These are phyloP conservation scores for Sinodicranocentrus sp. DNA, from an alignment of 2,888 invertebrate species.

Conservation along the genomic window DNA sequence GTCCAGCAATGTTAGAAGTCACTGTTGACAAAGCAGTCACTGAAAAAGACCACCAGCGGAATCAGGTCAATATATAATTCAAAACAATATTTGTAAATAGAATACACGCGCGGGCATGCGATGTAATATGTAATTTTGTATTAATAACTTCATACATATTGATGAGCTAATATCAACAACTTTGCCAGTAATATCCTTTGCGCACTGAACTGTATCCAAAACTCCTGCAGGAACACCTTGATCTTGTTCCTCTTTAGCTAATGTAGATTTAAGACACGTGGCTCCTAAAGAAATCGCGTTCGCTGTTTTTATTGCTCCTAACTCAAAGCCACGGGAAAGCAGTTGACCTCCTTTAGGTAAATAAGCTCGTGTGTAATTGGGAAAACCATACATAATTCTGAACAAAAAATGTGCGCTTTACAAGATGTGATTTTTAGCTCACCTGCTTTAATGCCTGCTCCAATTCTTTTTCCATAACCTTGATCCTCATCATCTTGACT, in stretches of 20 bases:
- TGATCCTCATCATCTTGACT: not conserved
- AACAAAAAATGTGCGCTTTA: not conserved
- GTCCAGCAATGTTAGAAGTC: constrained; percentile 36
- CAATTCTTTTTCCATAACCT: constrained; percentile 45
- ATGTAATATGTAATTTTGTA: not conserved
- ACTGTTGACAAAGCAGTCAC: constrained; percentile 22
- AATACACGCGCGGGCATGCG: too few species aligned
- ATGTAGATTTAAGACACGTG: constrained; percentile 19
- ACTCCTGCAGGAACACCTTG: constrained; percentile 33
- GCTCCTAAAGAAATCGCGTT: constrained; percentile 23
- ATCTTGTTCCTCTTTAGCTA: constrained; percentile 27
- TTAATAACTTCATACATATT: constrained; percentile 41
- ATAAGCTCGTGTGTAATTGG: not conserved
- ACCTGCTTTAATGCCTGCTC: constrained; percentile 58
- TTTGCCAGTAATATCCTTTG: constrained; percentile 48
- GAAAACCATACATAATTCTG: too few species aligned
- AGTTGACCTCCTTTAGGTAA: constrained; percentile 54
- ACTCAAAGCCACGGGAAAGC: constrained; percentile 46
- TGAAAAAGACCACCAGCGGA: not conserved
- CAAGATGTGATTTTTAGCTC: not conserved
- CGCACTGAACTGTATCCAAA: constrained; percentile 12
- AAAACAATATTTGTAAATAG: not conserved
- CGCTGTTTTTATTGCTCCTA: constrained; percentile 49
- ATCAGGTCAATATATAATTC: not conserved
- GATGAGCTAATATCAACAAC: constrained; percentile 62